phyloP scores from a whole-genome alignment of 2,113 vertebrate genomes.

The Oryzias celebensis region DNA sequence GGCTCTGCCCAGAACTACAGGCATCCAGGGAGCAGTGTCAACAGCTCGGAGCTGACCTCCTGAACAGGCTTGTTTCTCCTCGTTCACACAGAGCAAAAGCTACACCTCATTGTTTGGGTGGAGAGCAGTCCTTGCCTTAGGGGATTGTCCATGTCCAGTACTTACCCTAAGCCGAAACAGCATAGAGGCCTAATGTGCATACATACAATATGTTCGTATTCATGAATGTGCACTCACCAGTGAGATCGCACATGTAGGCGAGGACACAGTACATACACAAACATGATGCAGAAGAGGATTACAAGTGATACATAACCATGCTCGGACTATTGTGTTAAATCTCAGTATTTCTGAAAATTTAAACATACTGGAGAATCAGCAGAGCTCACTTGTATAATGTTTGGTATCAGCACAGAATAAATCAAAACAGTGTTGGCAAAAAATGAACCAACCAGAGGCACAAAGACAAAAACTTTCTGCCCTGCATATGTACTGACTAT shows the following conservation, averaged over 20 bases:
- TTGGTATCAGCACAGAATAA: constrained; percentile 22
- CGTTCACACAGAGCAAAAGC: constrained; percentile 67
- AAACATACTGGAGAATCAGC: constrained; percentile 39
- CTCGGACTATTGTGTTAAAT: constrained; percentile 32
- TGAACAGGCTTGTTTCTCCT: constrained; percentile 66
- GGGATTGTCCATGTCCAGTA: constrained; percentile 66
- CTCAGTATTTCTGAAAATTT: constrained; percentile 44
- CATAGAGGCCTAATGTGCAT: constrained; percentile 45
- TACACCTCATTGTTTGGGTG: constrained; percentile 70
- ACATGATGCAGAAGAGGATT: constrained; percentile 41
- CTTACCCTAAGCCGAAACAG: constrained; percentile 54
- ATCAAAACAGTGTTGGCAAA: neutral
- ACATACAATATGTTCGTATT: constrained; percentile 46
- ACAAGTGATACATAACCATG: constrained; percentile 42
- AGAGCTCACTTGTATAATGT: constrained; percentile 39
- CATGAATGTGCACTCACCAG: constrained; percentile 39
- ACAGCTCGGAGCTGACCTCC: constrained; percentile 78
- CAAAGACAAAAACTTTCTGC: constrained; percentile 24
- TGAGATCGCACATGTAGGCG: neutral
- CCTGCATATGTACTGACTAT: constrained; percentile 30
- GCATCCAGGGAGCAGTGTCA: constrained; percentile 76
- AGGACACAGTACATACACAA: neutral
- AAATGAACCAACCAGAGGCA: constrained; percentile 28
- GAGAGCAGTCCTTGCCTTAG: constrained; percentile 66
- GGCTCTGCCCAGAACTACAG: constrained; percentile 71